Evolutionary conservation across 1,140 invertebrate species (phyloP).

Genomic region (Drosophila mauritiana): DNA sequence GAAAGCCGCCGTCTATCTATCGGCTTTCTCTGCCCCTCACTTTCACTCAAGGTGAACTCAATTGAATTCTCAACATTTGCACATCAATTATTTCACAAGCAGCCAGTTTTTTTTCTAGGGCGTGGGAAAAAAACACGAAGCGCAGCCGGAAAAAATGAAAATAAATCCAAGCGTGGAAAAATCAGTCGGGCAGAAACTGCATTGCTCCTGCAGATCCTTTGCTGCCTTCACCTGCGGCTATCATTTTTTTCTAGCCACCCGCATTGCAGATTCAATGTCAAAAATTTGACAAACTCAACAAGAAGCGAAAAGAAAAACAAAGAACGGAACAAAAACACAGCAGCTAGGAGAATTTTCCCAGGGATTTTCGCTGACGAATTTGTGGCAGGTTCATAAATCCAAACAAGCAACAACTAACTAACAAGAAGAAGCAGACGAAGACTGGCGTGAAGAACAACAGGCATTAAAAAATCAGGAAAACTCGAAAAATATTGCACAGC

Average conservation of each 20-base stretch:
- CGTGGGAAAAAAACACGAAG: constrained; percentile 19
- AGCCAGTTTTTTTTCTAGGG: constrained; percentile 36
- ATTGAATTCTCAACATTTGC: constrained; percentile 67
- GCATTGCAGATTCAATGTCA: constrained; percentile 57
- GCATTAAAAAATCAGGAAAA: constrained; percentile 40
- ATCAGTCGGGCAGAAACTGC: constrained; percentile 46
- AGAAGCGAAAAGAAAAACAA: constrained; percentile 10
- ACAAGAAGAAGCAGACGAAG: constrained; percentile 17
- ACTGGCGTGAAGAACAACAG: constrained; percentile 21
- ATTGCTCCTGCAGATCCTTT: constrained; percentile 17
- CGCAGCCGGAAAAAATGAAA: constrained; percentile 3
- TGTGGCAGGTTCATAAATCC: constrained; percentile 61
- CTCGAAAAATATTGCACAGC: not conserved
- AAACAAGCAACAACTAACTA: constrained; percentile 42
- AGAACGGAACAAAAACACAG: constrained; percentile 13
- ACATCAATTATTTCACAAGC: constrained; percentile 70
- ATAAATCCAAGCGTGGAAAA: constrained; percentile 42
- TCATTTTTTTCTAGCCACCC: not conserved
- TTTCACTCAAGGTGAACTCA: constrained; percentile 61
- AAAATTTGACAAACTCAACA: constrained; percentile 49
- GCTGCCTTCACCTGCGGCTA: constrained; percentile 9
- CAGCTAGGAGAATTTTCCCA: constrained; percentile 2
- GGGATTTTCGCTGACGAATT: constrained; percentile 59
- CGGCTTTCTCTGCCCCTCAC: not conserved
- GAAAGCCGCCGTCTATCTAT: constrained; percentile 28